Evolutionary conservation across 2,888 invertebrate genomes (phyloP), one percentile per base, ranked within the genome.

Genomic region (Melanchra persicariae): DNA sequence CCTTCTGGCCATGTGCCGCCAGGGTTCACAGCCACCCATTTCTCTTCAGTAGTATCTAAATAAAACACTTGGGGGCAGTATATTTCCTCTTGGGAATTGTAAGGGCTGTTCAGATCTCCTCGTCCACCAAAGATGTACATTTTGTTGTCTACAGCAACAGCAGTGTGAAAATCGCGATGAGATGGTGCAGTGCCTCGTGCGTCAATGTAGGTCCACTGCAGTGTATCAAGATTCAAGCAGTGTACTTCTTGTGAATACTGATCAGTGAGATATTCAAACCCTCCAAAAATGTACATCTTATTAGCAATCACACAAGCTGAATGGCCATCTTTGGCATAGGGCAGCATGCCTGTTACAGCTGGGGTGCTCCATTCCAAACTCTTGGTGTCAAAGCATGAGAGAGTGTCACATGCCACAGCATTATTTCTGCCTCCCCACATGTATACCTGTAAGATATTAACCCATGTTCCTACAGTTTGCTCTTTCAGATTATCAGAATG

Each of bases 361-460:
- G 97, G 97, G 2, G 96, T 96, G 24, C 96, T 96, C 98, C 98
- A 98, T 86, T 96, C 96, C 47, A 97, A 93, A 68, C 96, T 97
- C 84, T 96, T 97, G 15, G 98, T 97, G 92, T 99, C 97, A 90
- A 98, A 99, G 87, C 98, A 97, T 88, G 97, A 98, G 0, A 99
- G 95, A 34, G 96, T 97, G 87, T 98, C 98, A 93, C 98, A 98
- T 9, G 98, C 97, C 43, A 97, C 97, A 40, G 92, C 97, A 91
- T 99, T 99, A 91, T 99, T 99, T 79, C 99, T 96, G 4, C 99
- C 99, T 62, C 99, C 99, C 98, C 99, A 99, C 87, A 99, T 97
- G 88, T 98, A 98, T 19, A 98, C 97, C 96, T 96, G 85, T 49
- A 91, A 88, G 9, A 70, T 24, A 67, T 65, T 26, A 75, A 54